Evolutionary conservation across 2,797 vertebrate genomes (phyloP).

Genomic region (Basileuterus tristriatus): DNA sequence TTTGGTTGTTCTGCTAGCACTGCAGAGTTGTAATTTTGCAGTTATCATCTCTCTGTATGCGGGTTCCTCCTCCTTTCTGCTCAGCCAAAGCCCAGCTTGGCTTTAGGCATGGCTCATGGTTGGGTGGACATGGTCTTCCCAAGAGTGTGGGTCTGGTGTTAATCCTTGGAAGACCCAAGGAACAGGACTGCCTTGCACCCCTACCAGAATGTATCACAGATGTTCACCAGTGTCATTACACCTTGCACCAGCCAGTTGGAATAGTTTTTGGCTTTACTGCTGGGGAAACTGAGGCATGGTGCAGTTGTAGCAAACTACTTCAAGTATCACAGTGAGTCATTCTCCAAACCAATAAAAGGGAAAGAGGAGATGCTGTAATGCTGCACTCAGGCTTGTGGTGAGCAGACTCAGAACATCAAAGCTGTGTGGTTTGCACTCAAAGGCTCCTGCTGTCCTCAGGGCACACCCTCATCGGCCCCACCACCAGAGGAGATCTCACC

Average conservation of each 20-base stretch:
- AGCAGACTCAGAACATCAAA: neutral
- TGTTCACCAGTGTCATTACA: neutral
- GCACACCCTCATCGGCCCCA: neutral
- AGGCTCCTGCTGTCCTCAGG: neutral
- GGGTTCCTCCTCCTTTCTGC: neutral
- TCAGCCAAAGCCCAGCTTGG: neutral
- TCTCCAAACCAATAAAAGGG: neutral
- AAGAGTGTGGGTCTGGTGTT: accelerated
- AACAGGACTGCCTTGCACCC: neutral
- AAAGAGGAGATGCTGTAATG: neutral
- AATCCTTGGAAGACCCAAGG: neutral
- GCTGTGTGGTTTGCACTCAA: neutral
- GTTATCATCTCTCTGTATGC: accelerated
- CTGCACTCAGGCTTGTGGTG: neutral
- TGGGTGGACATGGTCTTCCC: neutral
- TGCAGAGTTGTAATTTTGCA: neutral
- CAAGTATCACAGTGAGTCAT: neutral
- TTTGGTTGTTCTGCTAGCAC: neutral
- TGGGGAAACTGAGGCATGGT: slow-evolving; percentile 12
- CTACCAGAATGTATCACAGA: accelerated
- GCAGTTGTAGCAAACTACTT: neutral
- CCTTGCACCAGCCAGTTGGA: neutral
- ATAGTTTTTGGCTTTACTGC: neutral
- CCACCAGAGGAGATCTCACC: accelerated
- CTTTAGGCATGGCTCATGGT: neutral